Evolutionary conservation across 2,888 invertebrate species (phyloP), one percentile per base, ranked within the genome.

Genomic region (Dicranocentrus wangi): DNA sequence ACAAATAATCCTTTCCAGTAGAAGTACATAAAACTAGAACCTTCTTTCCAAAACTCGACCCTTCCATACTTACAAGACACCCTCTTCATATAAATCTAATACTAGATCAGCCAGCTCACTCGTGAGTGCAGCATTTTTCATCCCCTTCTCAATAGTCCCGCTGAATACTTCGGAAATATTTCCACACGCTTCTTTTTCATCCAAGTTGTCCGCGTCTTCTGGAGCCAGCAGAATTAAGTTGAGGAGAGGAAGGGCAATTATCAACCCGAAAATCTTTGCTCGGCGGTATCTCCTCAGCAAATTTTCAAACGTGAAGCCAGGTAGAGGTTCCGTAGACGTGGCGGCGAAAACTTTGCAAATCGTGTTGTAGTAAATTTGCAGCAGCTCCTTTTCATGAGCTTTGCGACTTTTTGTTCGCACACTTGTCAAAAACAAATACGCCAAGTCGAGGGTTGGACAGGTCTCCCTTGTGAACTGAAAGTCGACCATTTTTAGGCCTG

Each of bases 391-490:
- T 17, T 65, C 27, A 53, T 72, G 58, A 8, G 43, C 23, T 17
- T 32, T n/a, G 25, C 81, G 47, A 21, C 78, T n/a, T 3, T 70
- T 51, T 8, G 63, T 19, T 13, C 68, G 27, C 0, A 82, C 69
- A 23, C 82, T 78, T 8, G 68, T 58, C 47, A 69, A 76, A 0
- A 85, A 42, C 19, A 82, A 69, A 55, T 83, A 82, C 10, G 58
- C 55, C 13, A 84, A 25, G 68, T 85, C 85, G 7, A 65, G 17
- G 10, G 82, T 72, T 17, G 80, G 81, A 53, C 84, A 83, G 15
- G 43, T 76, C 47, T 84, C 83, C 1, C 82, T 51, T 10, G 32
- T 60, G 0, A 81, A 17, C 72, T 84, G 85, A 5, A 82, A 75
- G 72, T 85, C 85, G 8, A 85, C 66, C 8, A 85, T 47, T 15